Evolutionary conservation across 1,140 invertebrate genomes (phyloP), one percentile per base, ranked within the genome.

Genomic region (Mesaphorura yosii): DNA sequence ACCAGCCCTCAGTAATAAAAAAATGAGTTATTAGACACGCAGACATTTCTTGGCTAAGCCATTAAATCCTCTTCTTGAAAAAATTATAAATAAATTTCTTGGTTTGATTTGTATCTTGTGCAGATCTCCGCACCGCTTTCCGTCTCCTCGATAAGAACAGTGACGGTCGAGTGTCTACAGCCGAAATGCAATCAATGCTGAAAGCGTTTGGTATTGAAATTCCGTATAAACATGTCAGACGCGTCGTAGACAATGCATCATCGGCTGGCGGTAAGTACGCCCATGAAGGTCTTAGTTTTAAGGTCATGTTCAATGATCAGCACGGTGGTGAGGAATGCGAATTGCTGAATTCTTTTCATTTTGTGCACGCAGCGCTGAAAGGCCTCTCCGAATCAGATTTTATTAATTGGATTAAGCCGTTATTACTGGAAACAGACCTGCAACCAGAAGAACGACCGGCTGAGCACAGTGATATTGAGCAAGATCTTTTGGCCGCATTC

Each of bases 401-500:
- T 29, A 27, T 52, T 29, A 49, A 51, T 19, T 55, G 49, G 57
- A 52, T 59, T n/a, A 45, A 28, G n/a, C 45, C 20, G 38, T 55
- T 45, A 22, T 54, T 20, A 20, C 23, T 22, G 67, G 67, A 64
- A 73, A 65, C 67, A 74, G 75, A 53, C 76, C 78, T 60, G 79
- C 82, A 29, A 34, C 46, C 46, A 7, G 46, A 48, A 5, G n/a
- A n/a, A n/a, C n/a, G n/a, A n/a, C n/a, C n/a, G n/a, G n/a, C n/a
- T n/a, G n/a, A n/a, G n/a, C n/a, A n/a, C n/a, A n/a, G n/a, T n/a
- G n/a, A n/a, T n/a, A n/a, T n/a, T n/a, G n/a, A n/a, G n/a, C 46
- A 78, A 66, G 82, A 85, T 67, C 69, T 85, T 49, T 73, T 82
- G 57, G 82, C 82, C 26, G 83, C 83, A 55, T 85, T 85, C 70